Percentiles rank a stretch among this genome's conserved stretches.
These are phyloP conservation scores for Cerceris ruficornis DNA, from an alignment of 2,888 invertebrate genomes.

Conservation along the genomic window DNA sequence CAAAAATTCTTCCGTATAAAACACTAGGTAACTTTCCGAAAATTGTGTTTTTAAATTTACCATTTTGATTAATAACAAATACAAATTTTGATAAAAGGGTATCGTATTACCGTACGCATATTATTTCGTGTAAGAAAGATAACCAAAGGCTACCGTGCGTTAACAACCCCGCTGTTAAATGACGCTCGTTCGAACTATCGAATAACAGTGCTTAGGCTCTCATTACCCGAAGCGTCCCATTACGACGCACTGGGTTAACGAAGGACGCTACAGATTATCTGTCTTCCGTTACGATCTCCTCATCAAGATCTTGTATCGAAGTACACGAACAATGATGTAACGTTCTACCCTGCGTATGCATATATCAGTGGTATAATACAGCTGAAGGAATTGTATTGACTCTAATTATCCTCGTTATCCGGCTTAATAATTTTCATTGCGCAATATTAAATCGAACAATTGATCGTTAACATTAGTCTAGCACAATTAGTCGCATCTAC, in stretches of 20 bases:
- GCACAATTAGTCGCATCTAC: too few species aligned
- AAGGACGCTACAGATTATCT: constrained; percentile 67
- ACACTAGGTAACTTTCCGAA: too few species aligned
- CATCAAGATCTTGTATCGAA: constrained; percentile 51
- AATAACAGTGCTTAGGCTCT: constrained; percentile 72
- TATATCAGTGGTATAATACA: constrained; percentile 7
- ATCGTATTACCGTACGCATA: neutral
- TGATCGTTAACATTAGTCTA: neutral
- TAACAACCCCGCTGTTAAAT: constrained; percentile 57
- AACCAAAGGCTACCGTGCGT: constrained; percentile 42
- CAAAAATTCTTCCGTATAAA: too few species aligned
- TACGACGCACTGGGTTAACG: constrained; percentile 70
- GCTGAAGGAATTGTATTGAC: constrained; percentile 12
- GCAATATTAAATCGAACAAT: neutral
- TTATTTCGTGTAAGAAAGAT: constrained; percentile 21
- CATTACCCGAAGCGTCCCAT: constrained; percentile 69
- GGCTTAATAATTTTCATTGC: neutral
- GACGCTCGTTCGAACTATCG: constrained; percentile 64
- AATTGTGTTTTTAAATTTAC: too few species aligned
- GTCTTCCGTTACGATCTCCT: constrained; percentile 59
- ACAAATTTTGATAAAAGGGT: too few species aligned
- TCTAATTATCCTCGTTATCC: constrained; percentile 9
- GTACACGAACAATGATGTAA: constrained; percentile 34
- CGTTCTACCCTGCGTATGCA: constrained; percentile 9
- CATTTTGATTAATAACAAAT: too few species aligned